Percentiles rank a stretch among this genome's conserved stretches.
Evolutionary conservation across 2,797 vertebrate species (phyloP).

Genomic region (Artibeus lituratus): DNA sequence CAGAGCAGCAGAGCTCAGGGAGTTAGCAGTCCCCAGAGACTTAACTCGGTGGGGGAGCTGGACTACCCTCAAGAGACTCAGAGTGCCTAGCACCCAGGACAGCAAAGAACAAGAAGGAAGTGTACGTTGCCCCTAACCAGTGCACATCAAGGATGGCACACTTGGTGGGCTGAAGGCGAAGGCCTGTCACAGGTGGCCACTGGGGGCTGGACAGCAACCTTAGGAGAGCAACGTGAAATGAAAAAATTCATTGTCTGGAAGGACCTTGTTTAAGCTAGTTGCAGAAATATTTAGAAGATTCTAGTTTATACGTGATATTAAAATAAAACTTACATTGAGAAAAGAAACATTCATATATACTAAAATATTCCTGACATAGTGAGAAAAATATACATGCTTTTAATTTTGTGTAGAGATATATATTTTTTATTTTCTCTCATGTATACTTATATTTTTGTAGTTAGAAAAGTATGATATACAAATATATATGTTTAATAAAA

Average conservation of each 20-base stretch:
- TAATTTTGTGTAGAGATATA: neutral
- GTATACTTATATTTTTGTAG: neutral
- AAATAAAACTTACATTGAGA: neutral
- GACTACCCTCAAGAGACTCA: too few species aligned
- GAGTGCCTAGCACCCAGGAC: too few species aligned
- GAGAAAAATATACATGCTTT: conserved; percentile 11
- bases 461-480: conserved; percentile 13
- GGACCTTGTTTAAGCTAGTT: neutral
- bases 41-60: too few species aligned
- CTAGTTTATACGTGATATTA: conserved; percentile 8
- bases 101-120: too few species aligned
- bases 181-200: too few species aligned
- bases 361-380: neutral
- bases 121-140: too few species aligned
- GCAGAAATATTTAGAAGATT: conserved; percentile 42
- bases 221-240: neutral
- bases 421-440: neutral
- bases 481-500: conserved; percentile 54
- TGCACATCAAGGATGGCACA: too few species aligned
- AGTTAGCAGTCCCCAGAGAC: too few species aligned
- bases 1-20: too few species aligned
- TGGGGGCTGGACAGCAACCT: too few species aligned
- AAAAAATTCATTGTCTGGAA: neutral
- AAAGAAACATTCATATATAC: neutral
- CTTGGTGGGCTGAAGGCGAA: too few species aligned